phyloP scores from a whole-genome alignment of 2,113 vertebrate genomes.

The Peucedramus taeniatus region DNA sequence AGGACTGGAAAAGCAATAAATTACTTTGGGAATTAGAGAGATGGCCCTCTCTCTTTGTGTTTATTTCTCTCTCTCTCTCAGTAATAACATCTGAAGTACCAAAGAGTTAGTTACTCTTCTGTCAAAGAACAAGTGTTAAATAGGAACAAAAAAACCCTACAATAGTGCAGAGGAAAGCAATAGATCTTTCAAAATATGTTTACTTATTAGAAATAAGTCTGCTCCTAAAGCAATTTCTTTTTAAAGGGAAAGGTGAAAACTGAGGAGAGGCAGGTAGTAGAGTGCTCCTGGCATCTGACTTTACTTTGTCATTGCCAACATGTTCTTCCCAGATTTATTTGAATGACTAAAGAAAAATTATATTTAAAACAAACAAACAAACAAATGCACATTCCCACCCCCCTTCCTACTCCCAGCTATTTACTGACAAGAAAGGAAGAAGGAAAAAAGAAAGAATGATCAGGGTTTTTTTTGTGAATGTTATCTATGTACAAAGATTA shows the following conservation, averaged over 20 bases:
- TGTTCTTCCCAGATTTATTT: neutral
- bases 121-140: neutral
- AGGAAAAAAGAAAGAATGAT: neutral
- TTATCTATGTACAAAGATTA: neutral
- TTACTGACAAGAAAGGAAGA: neutral
- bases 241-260: neutral
- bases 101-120: neutral
- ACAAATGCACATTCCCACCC: neutral
- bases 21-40: neutral
- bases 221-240: neutral
- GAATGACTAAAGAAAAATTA: neutral
- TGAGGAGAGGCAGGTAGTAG: neutral
- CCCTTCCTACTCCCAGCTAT: neutral
- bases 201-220: neutral
- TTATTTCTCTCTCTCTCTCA: neutral
- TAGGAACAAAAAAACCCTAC: neutral
- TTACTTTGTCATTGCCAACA: neutral
- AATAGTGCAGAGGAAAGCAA: neutral
- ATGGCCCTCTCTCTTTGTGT: neutral
- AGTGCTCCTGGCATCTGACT: neutral
- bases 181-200: neutral
- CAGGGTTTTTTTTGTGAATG: neutral
- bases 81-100: neutral
- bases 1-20: neutral
- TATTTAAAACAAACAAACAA: neutral